Evolutionary conservation across 2,888 invertebrate genomes (phyloP), one percentile per base, ranked within the genome.

Genomic region (Aphelenchoides bicaudatus): DNA sequence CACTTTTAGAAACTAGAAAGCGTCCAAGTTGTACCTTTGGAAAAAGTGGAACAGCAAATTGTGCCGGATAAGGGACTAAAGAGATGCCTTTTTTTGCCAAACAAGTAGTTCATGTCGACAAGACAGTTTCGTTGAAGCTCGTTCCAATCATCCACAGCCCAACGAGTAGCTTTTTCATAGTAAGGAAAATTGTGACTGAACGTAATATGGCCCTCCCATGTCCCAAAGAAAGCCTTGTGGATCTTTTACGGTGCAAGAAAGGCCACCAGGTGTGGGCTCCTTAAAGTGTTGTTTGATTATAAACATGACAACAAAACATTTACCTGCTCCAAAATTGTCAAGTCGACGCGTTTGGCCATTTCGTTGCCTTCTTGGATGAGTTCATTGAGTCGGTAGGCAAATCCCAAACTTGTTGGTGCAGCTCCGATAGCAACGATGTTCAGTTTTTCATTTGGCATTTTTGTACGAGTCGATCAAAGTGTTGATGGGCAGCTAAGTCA

Each of bases 151-250:
- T 75, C 71, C 4, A 77, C 71, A 4, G 77, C 77, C 75, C 73
- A 73, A 43, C 71, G 68, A 34, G 71, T 71, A 4, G 77, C 77
- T 50, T 74, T 74, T 54, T 75, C 76, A 57, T 77, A 77, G 63
- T 77, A 77, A 21, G 77, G 77, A 43, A 64, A 73, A 63, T 77
- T 77, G 59, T 76, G 77, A 39, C 72, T 69, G 67, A 78, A 78
- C 29, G 76, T 78, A 62, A 78, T 76, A 52, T 78, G 78, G 19
- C 77, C n/a, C 52, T n/a, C 78, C 78, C 75, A 78, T 78, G 47
- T 78, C 78, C 78, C 78, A 78, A 25, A 78, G 67, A 64, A 78
- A 78, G 8, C 78, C 78, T 43, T 75, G 70, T 10, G 69, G 68
- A 59, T 78, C 78, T 25, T 57, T 63, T 8, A 78, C 72, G 19